A percentile compares a stretch with the other conserved stretches of the same genome.
phyloP scores from a whole-genome alignment of 2,797 vertebrate species.

The Pseudocheirus occidentalis region DNA sequence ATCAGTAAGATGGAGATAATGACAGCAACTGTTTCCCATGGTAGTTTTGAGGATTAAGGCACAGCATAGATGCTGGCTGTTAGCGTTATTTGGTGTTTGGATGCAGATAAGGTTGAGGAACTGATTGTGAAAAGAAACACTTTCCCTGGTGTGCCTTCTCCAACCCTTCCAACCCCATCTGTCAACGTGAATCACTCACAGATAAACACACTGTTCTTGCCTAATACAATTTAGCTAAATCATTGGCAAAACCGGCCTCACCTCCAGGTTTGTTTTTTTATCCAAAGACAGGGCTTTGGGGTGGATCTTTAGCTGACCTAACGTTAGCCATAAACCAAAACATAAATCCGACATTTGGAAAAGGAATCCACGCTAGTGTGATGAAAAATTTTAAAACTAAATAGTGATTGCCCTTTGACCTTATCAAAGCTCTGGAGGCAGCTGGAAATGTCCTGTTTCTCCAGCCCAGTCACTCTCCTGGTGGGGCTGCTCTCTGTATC shows the following conservation, averaged over 20 bases:
- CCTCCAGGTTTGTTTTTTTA: not conserved
- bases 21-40: not conserved
- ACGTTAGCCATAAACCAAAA: not conserved
- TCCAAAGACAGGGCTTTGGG: not conserved
- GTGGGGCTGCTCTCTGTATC: not conserved
- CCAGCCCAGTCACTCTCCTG: constrained; percentile 20
- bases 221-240: not conserved
- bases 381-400: not conserved
- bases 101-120: not conserved
- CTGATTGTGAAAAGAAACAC: not conserved
- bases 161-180: not conserved
- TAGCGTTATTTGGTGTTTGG: not conserved
- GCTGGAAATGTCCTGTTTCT: constrained; percentile 53
- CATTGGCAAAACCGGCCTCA: not conserved
- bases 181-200: not conserved
- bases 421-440: not conserved
- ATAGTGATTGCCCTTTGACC: not conserved
- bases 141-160: not conserved
- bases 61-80: not conserved
- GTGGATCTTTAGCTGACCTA: not conserved
- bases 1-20: not conserved
- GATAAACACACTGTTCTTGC: not conserved
- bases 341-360: not conserved
- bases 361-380: not conserved
- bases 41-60: not conserved